phyloP scores from a whole-genome alignment of 2,888 invertebrate genomes.

The Caenorhabditis sp. region DNA sequence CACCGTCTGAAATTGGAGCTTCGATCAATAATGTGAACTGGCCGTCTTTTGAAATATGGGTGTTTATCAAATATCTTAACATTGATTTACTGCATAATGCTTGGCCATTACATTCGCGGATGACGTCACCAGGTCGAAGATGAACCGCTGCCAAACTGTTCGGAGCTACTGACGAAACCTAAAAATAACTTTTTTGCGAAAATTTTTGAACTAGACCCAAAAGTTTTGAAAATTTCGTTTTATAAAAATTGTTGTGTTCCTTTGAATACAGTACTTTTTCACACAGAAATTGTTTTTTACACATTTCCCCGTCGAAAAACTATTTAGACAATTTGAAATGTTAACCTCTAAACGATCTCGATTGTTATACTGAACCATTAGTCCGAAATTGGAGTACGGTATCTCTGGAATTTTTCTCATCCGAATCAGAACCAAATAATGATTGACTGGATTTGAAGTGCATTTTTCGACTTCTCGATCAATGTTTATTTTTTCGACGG shows the following conservation, averaged over 20 bases:
- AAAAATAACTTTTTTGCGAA: conserved; percentile 15
- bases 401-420: conserved; percentile 28
- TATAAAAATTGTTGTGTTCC: too few species aligned
- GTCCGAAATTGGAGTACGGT: conserved; percentile 22
- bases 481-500: conserved; percentile 51
- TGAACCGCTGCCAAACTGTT: conserved; percentile 49
- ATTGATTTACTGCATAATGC: conserved; percentile 50
- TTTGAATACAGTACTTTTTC: too few species aligned
- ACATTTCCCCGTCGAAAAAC: too few species aligned
- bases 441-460: conserved; percentile 52
- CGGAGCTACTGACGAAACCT: conserved; percentile 44
- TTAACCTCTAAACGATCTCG: conserved; percentile 44
- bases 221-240: too few species aligned
- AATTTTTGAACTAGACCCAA: neutral
- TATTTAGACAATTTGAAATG: neutral
- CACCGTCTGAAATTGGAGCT: conserved; percentile 42
- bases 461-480: conserved; percentile 51
- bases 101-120: conserved; percentile 48
- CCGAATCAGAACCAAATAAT: conserved; percentile 41
- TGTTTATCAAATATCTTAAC: conserved; percentile 46
- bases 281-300: too few species aligned
- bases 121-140: conserved; percentile 50
- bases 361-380: conserved; percentile 51
- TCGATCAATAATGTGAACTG: conserved; percentile 44
- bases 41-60: conserved; percentile 30